Evolutionary conservation across 2,888 invertebrate genomes (phyloP), one percentile per base, ranked within the genome.

Genomic region (Lycophotia porphyrea): DNA sequence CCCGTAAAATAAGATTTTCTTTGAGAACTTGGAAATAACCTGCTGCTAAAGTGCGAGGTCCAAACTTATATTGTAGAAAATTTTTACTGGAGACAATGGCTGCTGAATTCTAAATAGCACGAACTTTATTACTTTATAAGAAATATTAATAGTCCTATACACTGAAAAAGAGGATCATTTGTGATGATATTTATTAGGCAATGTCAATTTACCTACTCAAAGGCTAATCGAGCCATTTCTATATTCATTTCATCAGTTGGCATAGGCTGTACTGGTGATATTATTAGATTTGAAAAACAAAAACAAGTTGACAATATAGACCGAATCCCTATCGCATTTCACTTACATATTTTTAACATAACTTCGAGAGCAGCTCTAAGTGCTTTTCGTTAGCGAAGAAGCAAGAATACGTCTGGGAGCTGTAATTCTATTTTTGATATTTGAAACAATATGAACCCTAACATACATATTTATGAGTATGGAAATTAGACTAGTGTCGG

Each of bases 381-480:
- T 74, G 74, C 31, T 74, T 68, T 74, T 65, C 13, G 36, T 65
- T 52, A n/a, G 73, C 31, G 7, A 27, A 42, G 11, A 63, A 78
- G 21, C 42, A 42, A 52, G 5, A 76, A 71, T 64, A 76, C 52
- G 9, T 21, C 27, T 49, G 55, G 61, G 76, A 81, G 15, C 44
- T 31, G 24, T 60, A 34, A 70, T 55, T 52, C 68, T 49, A 60
- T 77, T 76, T 76, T 69, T 15, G 31, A 24, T 69, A 75, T 64
- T 34, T 36, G 13, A 31, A 58, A 65, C 64, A 65, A 31, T 69
- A 65, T 76, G 52, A 55, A 61, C n/a, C 47, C 55, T 42, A 55
- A n/a, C 11, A 55, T 69, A 64, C 64, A 80, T 74, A 79, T 64
- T 67, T 74, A 68, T 65, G 68, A 42, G 58, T 58, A 80, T 75